Percentiles rank a stretch among this genome's conserved stretches.
Conservation (phyloP, 2,113 vertebrate species). For the Alectura lathami region DNA sequence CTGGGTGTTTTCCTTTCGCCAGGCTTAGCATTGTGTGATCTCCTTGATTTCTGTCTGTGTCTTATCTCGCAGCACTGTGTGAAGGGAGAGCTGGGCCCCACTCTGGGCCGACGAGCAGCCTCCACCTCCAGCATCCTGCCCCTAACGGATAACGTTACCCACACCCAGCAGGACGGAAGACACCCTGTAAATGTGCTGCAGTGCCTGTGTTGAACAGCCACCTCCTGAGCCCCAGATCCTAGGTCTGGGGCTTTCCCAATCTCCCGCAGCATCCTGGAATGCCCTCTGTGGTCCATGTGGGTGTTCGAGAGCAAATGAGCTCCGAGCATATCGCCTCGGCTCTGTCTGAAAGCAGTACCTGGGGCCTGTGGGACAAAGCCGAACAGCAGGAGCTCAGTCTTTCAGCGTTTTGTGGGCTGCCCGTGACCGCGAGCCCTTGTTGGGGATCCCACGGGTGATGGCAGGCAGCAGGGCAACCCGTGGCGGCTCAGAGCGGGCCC, state of each 20-base stretch:
- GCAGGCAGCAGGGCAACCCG: background rate
- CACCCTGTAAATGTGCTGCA: background rate
- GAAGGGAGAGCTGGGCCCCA: background rate
- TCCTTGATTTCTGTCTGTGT: background rate
- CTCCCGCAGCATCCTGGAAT: background rate
- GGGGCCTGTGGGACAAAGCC: background rate
- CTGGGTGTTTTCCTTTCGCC: background rate
- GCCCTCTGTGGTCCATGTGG: background rate
- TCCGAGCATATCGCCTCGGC: background rate
- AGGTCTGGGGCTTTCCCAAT: background rate
- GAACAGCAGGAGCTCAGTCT: background rate
- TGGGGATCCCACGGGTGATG: conserved; percentile 21
- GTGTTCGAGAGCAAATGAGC: background rate
- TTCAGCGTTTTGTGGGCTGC: background rate
- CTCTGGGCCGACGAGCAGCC: background rate
- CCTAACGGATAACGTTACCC: background rate
- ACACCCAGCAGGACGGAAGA: background rate
- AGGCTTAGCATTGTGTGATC: background rate
- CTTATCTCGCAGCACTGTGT: background rate
- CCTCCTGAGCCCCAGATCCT: background rate
- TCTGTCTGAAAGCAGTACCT: background rate
- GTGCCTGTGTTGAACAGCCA: background rate
- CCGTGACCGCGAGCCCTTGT: conserved; percentile 9
- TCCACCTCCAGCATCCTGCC: background rate
- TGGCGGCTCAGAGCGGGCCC: background rate